Conservation (phyloP, 2,888 invertebrate species). For the Pseudococcus longispinus region DNA sequence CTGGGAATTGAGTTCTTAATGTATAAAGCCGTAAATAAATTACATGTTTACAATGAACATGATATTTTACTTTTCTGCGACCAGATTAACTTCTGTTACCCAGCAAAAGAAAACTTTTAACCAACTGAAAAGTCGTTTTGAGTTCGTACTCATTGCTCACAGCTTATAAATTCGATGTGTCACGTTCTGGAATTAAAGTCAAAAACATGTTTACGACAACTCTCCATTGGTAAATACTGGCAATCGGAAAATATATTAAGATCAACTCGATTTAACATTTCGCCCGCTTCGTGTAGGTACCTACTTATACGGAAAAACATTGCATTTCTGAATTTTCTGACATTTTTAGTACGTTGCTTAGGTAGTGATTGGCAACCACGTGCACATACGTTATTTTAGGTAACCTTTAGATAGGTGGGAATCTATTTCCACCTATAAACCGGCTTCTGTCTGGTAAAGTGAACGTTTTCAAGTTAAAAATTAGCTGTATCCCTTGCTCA, state of each 20-base stretch:
- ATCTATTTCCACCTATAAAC: too few species aligned
- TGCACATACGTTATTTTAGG: neutral
- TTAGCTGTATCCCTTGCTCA: too few species aligned
- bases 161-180: conserved; percentile 41
- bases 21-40: conserved; percentile 44
- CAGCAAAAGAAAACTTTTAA: conserved; percentile 38
- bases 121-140: conserved; percentile 40
- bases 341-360: neutral
- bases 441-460: too few species aligned
- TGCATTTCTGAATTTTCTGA: neutral
- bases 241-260: neutral
- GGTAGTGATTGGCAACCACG: neutral
- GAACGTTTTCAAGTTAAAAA: too few species aligned
- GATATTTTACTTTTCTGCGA: conserved; percentile 45
- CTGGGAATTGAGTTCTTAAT: conserved; percentile 39
- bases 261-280: neutral
- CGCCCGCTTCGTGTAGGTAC: neutral
- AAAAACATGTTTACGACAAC: conserved; percentile 39
- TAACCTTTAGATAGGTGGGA: too few species aligned
- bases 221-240: conserved; percentile 23
- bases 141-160: conserved; percentile 33
- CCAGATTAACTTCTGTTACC: conserved; percentile 31
- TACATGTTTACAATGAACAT: conserved; percentile 39
- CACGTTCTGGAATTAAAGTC: conserved; percentile 37
- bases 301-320: neutral